Base-by-base conservation (phyloP, 1,140 invertebrate species). In the Phenacoccus solenopsis region DNA sequence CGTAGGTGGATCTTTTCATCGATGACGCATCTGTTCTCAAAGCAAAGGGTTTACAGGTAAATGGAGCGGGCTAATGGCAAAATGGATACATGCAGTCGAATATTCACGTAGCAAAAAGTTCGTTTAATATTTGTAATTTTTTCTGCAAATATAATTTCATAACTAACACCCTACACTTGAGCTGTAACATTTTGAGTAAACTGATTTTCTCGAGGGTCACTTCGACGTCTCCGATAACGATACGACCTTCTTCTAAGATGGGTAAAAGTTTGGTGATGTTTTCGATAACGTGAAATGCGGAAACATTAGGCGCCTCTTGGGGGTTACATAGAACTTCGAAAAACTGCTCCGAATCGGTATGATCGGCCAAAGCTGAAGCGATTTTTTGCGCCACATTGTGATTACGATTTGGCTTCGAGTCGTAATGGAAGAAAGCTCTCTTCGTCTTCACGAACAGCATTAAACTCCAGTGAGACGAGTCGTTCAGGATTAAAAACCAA, bases 51-150 rank as follows among this genome's bases (percentile, higher is more conserved):
- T n/a, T n/a, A n/a, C n/a, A n/a, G n/a, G n/a, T n/a, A n/a, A n/a
- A 32, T 32, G 30, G 13, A 32, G 30, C 5, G 13, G 13, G 13
- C 5, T 32, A 32, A 32, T 13, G 30, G 30, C 30, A 13, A 32
- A 32, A 13, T 7, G 30, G 13, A 32, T 5, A 13, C 30, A 13
- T 7, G 30, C 13, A 13, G 30, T 32, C 5, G 5, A 32, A 32
- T 7, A 7, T 7, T 32, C 30, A 5, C 30, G 30, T 32, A 49
- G 38, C 5, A 5, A 10, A 49, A 49, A 64, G 16, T 10, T 64
- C 59, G 25, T 64, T 24, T 25, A 64, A 64, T 64, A 24, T 25
- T 27, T 64, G 59, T 27, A 64, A 64, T 27, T 64, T 64, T 25
- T 27, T 24, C 22, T 64, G 59, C 21, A 64, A 16, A 64, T 64